These are phyloP conservation scores for Agonopterix subpropinquella DNA, from an alignment of 2,888 invertebrate genomes.

Conservation along the genomic window DNA sequence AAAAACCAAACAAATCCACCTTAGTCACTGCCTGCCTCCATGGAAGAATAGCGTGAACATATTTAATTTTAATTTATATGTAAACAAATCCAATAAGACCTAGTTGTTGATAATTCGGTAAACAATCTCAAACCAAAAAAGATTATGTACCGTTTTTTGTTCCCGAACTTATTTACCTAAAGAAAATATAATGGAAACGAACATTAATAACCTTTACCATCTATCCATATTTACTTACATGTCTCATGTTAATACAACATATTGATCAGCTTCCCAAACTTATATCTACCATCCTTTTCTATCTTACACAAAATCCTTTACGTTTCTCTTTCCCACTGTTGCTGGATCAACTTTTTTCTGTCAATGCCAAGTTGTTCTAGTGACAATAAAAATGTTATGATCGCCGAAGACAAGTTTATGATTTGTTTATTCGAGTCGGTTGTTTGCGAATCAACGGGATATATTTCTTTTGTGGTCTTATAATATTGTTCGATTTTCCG, in stretches of 20 bases:
- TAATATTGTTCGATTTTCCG: too few species aligned
- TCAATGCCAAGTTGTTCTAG: conserved; percentile 32
- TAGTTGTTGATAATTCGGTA: too few species aligned
- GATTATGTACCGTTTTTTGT: too few species aligned
- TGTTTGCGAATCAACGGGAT: conserved; percentile 30
- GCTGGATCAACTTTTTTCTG: conserved; percentile 27
- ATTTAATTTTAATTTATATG: too few species aligned
- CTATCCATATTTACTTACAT: not conserved
- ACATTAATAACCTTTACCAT: too few species aligned
- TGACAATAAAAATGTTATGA: conserved; percentile 65
- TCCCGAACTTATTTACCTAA: too few species aligned
- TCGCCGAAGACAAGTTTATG: conserved; percentile 48
- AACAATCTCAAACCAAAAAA: too few species aligned
- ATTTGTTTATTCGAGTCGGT: conserved; percentile 56
- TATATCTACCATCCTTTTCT: conserved; percentile 7
- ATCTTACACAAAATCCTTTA: not conserved
- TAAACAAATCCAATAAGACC: too few species aligned
- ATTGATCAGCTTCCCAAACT: conserved; percentile 20
- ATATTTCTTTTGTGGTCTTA: conserved; percentile 11
- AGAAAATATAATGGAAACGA: too few species aligned
- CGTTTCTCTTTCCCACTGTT: conserved; percentile 15
- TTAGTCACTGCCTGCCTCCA: too few species aligned
- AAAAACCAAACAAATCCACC: too few species aligned
- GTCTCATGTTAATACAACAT: conserved; percentile 13
- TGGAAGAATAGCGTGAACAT: too few species aligned